Evolutionary conservation across 2,888 invertebrate species (phyloP), one percentile per base, ranked within the genome.

Genomic region (Tholera decimalis): DNA sequence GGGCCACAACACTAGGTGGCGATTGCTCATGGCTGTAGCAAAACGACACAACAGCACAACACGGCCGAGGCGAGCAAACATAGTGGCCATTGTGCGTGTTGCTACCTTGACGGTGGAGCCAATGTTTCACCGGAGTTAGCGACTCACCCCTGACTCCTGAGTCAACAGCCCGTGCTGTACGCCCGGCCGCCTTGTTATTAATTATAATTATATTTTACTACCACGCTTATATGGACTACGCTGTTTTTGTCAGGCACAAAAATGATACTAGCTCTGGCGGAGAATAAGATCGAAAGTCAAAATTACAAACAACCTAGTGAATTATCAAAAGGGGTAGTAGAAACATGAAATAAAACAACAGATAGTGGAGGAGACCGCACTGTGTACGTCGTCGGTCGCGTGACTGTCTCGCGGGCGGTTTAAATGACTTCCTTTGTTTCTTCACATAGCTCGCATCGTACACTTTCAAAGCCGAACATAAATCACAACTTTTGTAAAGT

Each of bases 351-450:
- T 84, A 87, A 86, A 88, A 90, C 88, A 88, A 88, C 85, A 90
- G 88, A 88, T 88, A 89, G 86, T 75, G 70, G 80, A 84, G 70
- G 80, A 84, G 84, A 85, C 82, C 83, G 80, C 80, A 83, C 79
- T 75, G 86, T 84, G 84, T 85, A 83, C 83, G 86, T 80, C 80
- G 87, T 77, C 79, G 84, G 83, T 92, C 88, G 93, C 93, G 93
- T 93, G 93, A 91, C 92, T 91, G 91, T 91, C 90, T 91, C 87
- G 90, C 85, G 88, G 87, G 87, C 86, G 90, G 86, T 89, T 80
- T 90, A 89, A 91, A 91, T 90, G 88, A 90, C 90, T 93, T 92
- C 92, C 92, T 92, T 92, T 91, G 92, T 92, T 91, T 91, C 90
- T 91, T 89, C 86, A 89, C 91, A 89, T 89, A 88, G 85, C 87